Base-by-base conservation (phyloP, 2,888 invertebrate species). In the Eristalis intricaria region DNA sequence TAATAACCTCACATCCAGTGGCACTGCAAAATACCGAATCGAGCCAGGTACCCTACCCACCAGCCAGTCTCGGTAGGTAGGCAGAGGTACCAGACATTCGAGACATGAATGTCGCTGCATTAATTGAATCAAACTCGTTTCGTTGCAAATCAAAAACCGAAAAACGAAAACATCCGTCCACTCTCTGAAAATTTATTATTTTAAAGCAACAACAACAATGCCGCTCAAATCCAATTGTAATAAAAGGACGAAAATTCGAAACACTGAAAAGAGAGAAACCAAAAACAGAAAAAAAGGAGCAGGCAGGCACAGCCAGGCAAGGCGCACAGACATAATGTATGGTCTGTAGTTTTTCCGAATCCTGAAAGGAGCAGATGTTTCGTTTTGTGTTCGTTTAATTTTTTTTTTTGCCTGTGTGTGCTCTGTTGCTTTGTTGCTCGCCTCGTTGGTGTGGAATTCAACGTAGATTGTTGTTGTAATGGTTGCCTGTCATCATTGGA, bases 311-410 rank as follows among this genome's bases (percentile, higher is more conserved):
- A 50, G 50, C 7, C 50, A 50, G 75, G 40, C 70, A 56, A 74
- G 65, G 68, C 83, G 77, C 77, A 83, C 80, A 58, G 76, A 65
- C 79, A 84, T 76, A 84, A 80, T 80, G 73, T 65, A 80, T 80
- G 79, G 91, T 92, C 91, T 91, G 90, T 90, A 91, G 92, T 91
- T 91, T 90, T 92, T 92, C 92, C 92, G 90, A 92, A 92, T 92
- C 91, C 76, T 91, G 90, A 92, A 92, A 92, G 91, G 91, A 92
- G 92, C 91, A 92, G 91, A 92, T 92, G 91, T 92, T 92, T 90
- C 90, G 89, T 91, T 91, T 92, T 91, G 91, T 90, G 91, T 80
- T 64, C 50, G 43, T 43, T 61, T 32, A 61, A 32, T 68, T 35
- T 35, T 11, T 71, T 61, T 75, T 32, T 73, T 79, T 50, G n/a